phyloP scores from a whole-genome alignment of 2,113 vertebrate genomes.

The Archocentrus centrarchus region DNA sequence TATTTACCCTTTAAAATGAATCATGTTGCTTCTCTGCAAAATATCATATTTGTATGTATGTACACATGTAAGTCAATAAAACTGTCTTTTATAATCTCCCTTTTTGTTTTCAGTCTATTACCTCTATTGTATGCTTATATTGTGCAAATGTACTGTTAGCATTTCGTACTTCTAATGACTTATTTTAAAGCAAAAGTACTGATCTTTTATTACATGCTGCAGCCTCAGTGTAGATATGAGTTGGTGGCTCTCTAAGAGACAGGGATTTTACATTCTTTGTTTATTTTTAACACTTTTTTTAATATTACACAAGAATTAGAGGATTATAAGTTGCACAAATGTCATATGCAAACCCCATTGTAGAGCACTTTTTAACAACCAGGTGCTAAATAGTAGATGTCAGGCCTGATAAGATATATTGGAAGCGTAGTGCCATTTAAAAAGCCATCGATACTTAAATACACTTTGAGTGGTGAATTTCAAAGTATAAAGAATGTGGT shows the following conservation, averaged over 20 bases:
- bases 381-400: neutral
- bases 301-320: neutral
- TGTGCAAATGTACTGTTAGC: no score
- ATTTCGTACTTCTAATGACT: neutral
- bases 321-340: neutral
- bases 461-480: neutral
- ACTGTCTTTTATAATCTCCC: neutral
- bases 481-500: neutral
- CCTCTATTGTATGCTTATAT: no score
- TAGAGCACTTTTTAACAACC: neutral
- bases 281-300: neutral
- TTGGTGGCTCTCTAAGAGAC: accelerated
- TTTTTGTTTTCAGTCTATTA: neutral
- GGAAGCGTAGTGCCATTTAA: neutral
- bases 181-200: neutral
- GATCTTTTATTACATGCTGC: neutral
- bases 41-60: neutral
- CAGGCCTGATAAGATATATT: neutral
- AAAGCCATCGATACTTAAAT: neutral
- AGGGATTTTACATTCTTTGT: neutral
- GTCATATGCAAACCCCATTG: neutral
- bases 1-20: neutral
- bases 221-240: neutral
- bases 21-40: neutral
- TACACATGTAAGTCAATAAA: neutral